Conservation (phyloP, 2,113 vertebrate species). For the Chaetops frenatus region DNA sequence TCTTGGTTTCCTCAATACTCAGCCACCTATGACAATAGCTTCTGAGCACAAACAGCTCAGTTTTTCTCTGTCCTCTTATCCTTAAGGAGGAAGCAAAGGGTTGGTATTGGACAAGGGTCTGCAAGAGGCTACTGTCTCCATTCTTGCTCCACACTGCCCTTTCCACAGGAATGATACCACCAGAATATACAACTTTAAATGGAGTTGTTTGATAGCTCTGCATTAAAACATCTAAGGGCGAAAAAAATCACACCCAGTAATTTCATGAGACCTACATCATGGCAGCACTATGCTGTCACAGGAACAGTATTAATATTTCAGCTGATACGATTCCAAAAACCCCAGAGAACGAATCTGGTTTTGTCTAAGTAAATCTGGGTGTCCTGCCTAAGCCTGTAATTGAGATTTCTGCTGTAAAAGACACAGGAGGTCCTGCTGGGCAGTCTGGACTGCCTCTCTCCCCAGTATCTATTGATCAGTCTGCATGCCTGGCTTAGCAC, state of each 20-base stretch:
- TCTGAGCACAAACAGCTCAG: neutral
- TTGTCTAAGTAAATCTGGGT: neutral
- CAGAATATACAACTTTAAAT: neutral
- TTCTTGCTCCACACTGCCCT: neutral
- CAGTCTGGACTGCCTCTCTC: neutral
- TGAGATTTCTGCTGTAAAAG: neutral
- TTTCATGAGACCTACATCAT: neutral
- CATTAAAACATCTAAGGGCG: neutral
- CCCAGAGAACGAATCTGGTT: neutral
- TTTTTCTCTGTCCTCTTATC: neutral
- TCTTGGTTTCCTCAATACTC: neutral
- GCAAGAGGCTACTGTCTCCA: fast-evolving
- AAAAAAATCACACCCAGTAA: neutral
- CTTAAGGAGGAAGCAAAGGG: neutral
- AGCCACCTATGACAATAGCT: fast-evolving
- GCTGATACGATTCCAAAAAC: neutral
- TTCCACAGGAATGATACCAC: neutral
- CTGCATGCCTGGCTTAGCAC: neutral
- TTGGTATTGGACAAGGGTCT: neutral
- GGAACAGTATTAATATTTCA: neutral
- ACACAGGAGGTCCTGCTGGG: neutral
- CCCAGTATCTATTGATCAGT: neutral
- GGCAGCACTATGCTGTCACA: neutral
- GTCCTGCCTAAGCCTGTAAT: neutral
- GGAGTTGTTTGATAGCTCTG: neutral